These are phyloP conservation scores for Eupithecia insigniata DNA, from an alignment of 2,888 invertebrate species.

Conservation along the genomic window DNA sequence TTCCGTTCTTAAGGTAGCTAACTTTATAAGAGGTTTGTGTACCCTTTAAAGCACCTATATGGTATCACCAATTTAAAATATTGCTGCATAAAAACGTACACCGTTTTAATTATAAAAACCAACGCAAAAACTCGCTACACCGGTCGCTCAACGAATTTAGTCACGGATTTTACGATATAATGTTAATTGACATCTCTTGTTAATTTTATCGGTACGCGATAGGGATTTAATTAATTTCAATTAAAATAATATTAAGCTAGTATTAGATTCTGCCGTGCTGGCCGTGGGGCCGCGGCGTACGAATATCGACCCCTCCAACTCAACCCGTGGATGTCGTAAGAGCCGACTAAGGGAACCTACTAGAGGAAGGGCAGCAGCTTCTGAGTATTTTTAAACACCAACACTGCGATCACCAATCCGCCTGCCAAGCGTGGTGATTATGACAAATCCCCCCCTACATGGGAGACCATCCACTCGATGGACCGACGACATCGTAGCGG, in stretches of 20 bases:
- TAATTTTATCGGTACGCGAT: not conserved
- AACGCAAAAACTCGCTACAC: constrained; percentile 22
- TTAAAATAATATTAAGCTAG: not conserved
- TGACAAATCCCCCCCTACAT: no score
- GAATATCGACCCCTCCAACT: no score
- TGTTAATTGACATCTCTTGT: constrained; percentile 9
- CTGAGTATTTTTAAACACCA: no score
- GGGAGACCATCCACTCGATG: no score
- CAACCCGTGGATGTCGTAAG: no score
- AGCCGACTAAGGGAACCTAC: no score
- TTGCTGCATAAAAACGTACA: constrained; percentile 29
- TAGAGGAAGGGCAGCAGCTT: no score
- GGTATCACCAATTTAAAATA: constrained; percentile 11
- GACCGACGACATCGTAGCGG: no score
- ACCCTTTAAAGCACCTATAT: not conserved
- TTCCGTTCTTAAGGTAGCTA: not conserved
- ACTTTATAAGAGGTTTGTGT: not conserved
- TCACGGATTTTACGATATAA: constrained; percentile 19
- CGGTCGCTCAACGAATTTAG: constrained; percentile 18
- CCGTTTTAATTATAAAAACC: constrained; percentile 22
- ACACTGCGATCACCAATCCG: no score
- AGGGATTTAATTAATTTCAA: not conserved
- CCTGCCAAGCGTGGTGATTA: no score
- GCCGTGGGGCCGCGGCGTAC: no score
- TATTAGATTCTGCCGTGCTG: no score